These are phyloP conservation scores for Micoletzkya japonica DNA, from an alignment of 2,888 invertebrate genomes.

Conservation along the genomic window DNA sequence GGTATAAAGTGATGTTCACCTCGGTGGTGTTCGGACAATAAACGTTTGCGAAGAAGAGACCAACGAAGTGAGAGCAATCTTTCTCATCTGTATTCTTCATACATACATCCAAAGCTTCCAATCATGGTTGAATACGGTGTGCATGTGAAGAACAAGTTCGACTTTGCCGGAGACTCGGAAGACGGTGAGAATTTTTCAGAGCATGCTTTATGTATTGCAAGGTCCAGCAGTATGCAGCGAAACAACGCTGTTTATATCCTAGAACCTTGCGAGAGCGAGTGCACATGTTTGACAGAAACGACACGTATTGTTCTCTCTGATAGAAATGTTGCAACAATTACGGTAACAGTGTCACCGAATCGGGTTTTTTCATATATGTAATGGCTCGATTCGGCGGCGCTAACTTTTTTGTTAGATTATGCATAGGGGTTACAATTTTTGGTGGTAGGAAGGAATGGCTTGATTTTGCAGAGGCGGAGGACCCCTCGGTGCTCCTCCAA, in stretches of 20 bases:
- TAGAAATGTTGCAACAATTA: constrained; percentile 3
- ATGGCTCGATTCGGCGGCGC: too few species aligned
- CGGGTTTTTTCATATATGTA: too few species aligned
- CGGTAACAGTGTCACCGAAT: too few species aligned
- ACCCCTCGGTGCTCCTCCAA: constrained; percentile 51
- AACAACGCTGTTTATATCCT: background rate
- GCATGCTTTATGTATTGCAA: background rate
- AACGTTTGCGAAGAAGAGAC: too few species aligned
- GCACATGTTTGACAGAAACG: constrained; percentile 6
- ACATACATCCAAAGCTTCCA: constrained; percentile 9
- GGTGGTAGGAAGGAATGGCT: too few species aligned
- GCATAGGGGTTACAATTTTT: background rate
- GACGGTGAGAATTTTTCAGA: constrained; percentile 38
- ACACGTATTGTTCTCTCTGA: background rate
- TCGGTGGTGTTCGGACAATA: too few species aligned
- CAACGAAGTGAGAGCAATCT: constrained; percentile 12
- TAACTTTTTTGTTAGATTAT: background rate
- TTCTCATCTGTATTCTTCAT: background rate
- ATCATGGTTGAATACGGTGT: constrained; percentile 52
- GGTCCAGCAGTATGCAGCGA: constrained; percentile 7
- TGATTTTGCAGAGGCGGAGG: constrained; percentile 51
- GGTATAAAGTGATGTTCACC: too few species aligned
- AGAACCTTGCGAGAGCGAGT: constrained; percentile 5
- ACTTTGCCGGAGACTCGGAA: constrained; percentile 50
- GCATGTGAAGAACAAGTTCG: constrained; percentile 56